phyloP scores from a whole-genome alignment of 2,113 vertebrate species.

The Dipodomys merriami region DNA sequence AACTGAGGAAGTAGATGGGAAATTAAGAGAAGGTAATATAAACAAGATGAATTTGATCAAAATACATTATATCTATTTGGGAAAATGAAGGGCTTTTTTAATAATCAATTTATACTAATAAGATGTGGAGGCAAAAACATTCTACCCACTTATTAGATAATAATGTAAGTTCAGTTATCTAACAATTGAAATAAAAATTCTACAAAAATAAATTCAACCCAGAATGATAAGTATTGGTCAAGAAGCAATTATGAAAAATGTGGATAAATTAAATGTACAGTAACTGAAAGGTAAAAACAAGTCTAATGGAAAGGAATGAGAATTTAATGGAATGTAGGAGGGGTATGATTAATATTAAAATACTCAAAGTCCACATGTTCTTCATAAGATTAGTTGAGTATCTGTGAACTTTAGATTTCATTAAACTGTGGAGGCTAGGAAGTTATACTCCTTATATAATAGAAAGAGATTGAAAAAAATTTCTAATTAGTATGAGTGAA shows the following conservation, averaged over 20 bases:
- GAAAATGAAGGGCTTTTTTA: too few relatives aligned
- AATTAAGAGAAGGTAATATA: too few relatives aligned
- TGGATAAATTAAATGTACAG: background rate
- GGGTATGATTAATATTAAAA: background rate
- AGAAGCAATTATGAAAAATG: background rate
- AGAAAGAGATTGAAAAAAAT: background rate
- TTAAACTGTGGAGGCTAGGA: background rate
- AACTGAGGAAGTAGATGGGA: too few relatives aligned
- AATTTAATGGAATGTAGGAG: background rate
- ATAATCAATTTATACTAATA: too few relatives aligned
- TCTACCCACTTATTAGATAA: background rate
- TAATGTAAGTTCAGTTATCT: background rate
- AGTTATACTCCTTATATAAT: background rate
- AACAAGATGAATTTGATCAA: too few relatives aligned
- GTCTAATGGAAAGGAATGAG: background rate
- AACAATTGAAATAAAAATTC: background rate
- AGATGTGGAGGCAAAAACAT: too few relatives aligned
- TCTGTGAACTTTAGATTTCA: background rate
- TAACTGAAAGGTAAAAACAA: background rate
- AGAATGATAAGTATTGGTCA: background rate
- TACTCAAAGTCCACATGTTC: background rate
- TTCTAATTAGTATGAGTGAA: background rate
- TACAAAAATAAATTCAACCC: background rate
- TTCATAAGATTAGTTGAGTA: background rate
- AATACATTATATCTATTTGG: too few relatives aligned